Base-by-base conservation (phyloP, 2,888 invertebrate genomes). In the Drosophila engyochracea region DNA sequence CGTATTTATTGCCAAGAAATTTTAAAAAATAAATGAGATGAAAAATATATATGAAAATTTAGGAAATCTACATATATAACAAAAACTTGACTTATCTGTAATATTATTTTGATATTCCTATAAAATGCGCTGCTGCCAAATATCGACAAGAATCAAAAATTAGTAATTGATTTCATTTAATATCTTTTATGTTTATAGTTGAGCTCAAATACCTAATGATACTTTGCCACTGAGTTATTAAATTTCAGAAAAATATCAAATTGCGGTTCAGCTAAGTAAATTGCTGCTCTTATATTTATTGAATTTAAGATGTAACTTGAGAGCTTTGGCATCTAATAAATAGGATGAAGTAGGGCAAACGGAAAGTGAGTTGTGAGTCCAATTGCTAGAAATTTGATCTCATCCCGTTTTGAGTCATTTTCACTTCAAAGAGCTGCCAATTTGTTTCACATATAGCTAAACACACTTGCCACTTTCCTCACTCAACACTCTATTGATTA, bases 231-330 rank as follows among this genome's bases (percentile, higher is more conserved):
- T 63, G 59, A 25, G 44, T 37, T 65, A 76, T 76, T 54, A 47
- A 57, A 61, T 76, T 65, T 66, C 28, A 33, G 25, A 60, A 70
- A 64, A 68, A 70, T 82, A 85, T 85, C 57, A 69, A 68, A 59
- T 85, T 67, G 70, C 70, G 61, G 31, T 66, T 67, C 31, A 47
- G 54, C 6, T 59, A 62, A 54, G 33, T 69, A 41, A 39, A 51
- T 57, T 60, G 59, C 74, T 71, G 77, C 61, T 83, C 25, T 55
- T 65, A 80, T 80, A 80, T 83, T 85, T 88, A 88, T 83, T 85
- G 85, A 83, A 85, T 88, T 83, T 80, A 69, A 70, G 63, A 79
- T 77, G 77, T 66, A 81, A 69, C 47, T 16, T 60, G 44, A 79
- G 73, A 58, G 63, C 51, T 58, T 53, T 63, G 47, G 30, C 52